These are phyloP conservation scores for Conger conger DNA, from an alignment of 2,113 vertebrate species.

Conservation along the genomic window DNA sequence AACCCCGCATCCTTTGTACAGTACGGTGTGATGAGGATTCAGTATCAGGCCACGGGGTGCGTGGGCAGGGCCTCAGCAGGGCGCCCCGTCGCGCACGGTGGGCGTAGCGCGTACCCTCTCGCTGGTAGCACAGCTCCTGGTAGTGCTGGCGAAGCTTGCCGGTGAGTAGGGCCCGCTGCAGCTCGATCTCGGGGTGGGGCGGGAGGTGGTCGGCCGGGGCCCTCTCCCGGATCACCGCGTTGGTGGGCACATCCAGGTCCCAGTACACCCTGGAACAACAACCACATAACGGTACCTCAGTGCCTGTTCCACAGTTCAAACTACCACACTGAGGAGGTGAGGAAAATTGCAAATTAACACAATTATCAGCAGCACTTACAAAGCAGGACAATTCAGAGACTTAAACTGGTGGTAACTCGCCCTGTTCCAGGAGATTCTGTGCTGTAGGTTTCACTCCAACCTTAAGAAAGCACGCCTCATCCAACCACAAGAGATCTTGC, in stretches of 20 bases:
- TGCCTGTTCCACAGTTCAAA: neutral
- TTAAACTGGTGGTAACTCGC: too few species aligned
- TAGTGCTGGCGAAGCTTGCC: conserved; percentile 94
- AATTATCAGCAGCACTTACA: neutral
- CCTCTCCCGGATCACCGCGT: conserved; percentile 86
- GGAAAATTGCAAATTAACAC: neutral
- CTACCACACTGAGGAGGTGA: too few species aligned
- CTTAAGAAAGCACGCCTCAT: too few species aligned
- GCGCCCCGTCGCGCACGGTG: too few species aligned
- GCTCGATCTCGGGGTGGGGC: conserved; percentile 91
- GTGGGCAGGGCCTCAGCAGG: too few species aligned
- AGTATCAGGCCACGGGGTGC: neutral
- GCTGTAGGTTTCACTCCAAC: too few species aligned
- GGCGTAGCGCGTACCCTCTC: conserved; percentile 76
- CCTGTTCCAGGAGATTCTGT: too few species aligned
- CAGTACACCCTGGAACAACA: conserved; percentile 81
- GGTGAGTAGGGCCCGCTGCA: conserved; percentile 90
- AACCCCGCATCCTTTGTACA: too few species aligned
- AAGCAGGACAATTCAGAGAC: neutral
- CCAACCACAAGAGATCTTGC: too few species aligned
- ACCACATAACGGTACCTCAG: conserved; percentile 39
- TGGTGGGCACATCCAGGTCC: conserved; percentile 95
- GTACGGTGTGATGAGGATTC: neutral
- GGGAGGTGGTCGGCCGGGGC: conserved; percentile 75
- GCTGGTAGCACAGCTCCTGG: conserved; percentile 91